Conservation (phyloP, 2,888 invertebrate species). For the Parnassius smintheus region DNA sequence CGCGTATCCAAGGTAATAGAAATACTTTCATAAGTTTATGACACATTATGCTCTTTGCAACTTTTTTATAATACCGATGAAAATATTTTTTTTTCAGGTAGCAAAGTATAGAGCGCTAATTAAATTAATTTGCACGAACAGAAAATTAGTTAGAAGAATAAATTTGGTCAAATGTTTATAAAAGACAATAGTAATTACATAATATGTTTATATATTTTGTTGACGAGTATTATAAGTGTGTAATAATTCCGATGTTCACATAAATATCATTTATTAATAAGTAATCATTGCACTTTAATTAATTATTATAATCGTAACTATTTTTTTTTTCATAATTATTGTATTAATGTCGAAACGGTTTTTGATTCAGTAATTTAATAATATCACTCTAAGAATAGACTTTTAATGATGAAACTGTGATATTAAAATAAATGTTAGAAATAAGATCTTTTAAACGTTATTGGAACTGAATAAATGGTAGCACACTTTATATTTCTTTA, state of each 20-base stretch:
- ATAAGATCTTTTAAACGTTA: constrained; percentile 56
- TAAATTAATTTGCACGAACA: background rate
- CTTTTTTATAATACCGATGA: background rate
- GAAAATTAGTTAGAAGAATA: constrained; percentile 23
- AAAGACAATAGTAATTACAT: constrained; percentile 21
- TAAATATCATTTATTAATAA: constrained; percentile 17
- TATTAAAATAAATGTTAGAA: constrained; percentile 70
- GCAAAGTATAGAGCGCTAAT: constrained; percentile 14
- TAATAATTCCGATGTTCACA: constrained; percentile 16
- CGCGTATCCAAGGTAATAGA: constrained; percentile 63
- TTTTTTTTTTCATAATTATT: constrained; percentile 15
- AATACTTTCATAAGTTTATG: too few species aligned
- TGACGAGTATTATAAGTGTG: constrained; percentile 17
- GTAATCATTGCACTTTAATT: constrained; percentile 22
- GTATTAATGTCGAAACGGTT: constrained; percentile 12
- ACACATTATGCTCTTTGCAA: too few species aligned
- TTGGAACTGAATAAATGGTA: constrained; percentile 63
- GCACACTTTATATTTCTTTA: constrained; percentile 38
- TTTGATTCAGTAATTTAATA: constrained; percentile 16
- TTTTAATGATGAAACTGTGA: constrained; percentile 69
- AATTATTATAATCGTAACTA: constrained; percentile 15
- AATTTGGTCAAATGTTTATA: constrained; percentile 23
- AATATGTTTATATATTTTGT: constrained; percentile 15
- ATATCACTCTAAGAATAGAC: constrained; percentile 35
- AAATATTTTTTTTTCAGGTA: constrained; percentile 27